Conservation (phyloP, 1,140 invertebrate species). For the Pseudomyrmex gracilis region DNA sequence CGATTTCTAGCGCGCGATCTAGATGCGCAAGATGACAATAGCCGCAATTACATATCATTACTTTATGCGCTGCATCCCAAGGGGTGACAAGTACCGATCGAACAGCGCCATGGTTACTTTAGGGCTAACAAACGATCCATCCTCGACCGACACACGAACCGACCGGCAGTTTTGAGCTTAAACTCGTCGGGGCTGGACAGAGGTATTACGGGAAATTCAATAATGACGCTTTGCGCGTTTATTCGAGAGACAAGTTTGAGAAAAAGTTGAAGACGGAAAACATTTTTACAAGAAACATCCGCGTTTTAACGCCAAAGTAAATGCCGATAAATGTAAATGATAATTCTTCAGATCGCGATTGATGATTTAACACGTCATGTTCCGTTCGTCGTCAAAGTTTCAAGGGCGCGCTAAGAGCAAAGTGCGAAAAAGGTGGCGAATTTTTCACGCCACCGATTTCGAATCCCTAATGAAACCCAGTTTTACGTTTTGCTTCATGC, state of each 20-base stretch:
- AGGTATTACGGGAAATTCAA: background rate
- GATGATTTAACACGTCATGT: conserved; percentile 22
- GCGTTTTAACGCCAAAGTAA: background rate
- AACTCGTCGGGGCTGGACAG: background rate
- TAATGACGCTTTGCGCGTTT: background rate
- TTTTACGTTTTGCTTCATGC: conserved; percentile 61
- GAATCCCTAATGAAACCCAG: conserved; percentile 67
- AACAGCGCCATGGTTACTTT: conserved; percentile 64
- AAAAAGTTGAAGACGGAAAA: background rate
- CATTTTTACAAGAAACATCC: background rate
- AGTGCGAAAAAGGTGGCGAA: conserved; percentile 56
- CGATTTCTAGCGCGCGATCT: background rate
- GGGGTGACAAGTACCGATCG: conserved; percentile 59
- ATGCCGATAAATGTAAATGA: background rate
- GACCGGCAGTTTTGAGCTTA: conserved; percentile 21
- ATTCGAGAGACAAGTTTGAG: background rate
- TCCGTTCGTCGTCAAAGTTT: conserved; percentile 11
- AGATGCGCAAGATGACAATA: conserved; percentile 29
- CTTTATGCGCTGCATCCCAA: conserved; percentile 56
- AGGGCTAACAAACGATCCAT: conserved; percentile 51
- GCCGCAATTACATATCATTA: conserved; percentile 43
- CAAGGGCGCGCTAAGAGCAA: background rate
- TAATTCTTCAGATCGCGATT: background rate
- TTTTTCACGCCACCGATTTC: conserved; percentile 69
- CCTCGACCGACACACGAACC: background rate